Evolutionary conservation across 1,140 invertebrate species (phyloP).

Genomic region (Carposina sasakii): DNA sequence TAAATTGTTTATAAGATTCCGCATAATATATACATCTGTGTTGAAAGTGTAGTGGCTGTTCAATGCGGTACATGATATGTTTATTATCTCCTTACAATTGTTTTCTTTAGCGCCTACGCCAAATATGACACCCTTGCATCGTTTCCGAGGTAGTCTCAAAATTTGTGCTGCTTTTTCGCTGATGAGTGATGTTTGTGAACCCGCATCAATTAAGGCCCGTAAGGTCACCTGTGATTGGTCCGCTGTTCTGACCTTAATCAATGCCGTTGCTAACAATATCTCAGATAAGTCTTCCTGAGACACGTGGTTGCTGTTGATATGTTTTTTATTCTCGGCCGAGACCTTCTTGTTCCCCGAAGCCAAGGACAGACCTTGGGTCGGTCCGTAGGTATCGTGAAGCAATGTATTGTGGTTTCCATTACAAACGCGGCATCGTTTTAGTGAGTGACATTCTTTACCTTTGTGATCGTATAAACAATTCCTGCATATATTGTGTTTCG

Average conservation of each 20-base stretch:
- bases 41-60: background rate
- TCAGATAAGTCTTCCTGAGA: background rate
- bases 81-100: background rate
- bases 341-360: background rate
- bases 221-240: slow-evolving; percentile 9
- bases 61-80: background rate
- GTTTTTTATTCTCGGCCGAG: background rate
- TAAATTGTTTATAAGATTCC: background rate
- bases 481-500: slow-evolving; percentile 13
- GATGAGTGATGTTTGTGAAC: slow-evolving; percentile 14
- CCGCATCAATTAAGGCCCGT: slow-evolving; percentile 17
- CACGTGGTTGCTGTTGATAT: background rate
- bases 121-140: slow-evolving; percentile 1
- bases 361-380: background rate
- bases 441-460: slow-evolving; percentile 16
- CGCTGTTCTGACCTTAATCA: slow-evolving; percentile 2
- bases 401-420: slow-evolving; percentile 17
- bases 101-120: slow-evolving; percentile 1
- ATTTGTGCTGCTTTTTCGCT: slow-evolving; percentile 14
- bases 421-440: slow-evolving; percentile 15
- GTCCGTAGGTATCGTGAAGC: slow-evolving; percentile 14
- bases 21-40: background rate
- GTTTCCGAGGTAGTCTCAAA: background rate
- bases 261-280: background rate
- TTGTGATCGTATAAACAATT: slow-evolving; percentile 20